Evolutionary conservation across 2,888 invertebrate genomes (phyloP), one percentile per base, ranked within the genome.

Genomic region (Philereme vetulata): DNA sequence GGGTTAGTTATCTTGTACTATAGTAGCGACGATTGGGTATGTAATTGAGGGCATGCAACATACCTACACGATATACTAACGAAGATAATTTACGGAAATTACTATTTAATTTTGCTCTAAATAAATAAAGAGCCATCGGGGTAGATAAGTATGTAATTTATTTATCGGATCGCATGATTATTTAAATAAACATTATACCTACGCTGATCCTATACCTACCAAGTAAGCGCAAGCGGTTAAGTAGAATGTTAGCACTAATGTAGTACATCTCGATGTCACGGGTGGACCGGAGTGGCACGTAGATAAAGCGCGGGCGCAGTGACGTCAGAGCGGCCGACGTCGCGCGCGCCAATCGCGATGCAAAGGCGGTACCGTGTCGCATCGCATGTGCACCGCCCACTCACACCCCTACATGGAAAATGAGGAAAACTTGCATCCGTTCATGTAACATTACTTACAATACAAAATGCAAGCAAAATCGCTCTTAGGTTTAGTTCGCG

Each of bases 311-410:
- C 80, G 77, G 76, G 79, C 80, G 82, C 75, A 64, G 74, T 90
- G 90, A 92, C 90, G 91, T 92, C 89, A 90, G 76, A 86, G 84
- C 79, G 91, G 88, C 73, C 89, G 77, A 84, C 76, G 56, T 62
- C 38, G 21, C 67, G 76, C 65, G 80, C 76, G 74, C 91, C 90
- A 89, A 90, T 90, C 72, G 82, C 81, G 75, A 63, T 50, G 72
- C 80, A 77, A 87, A 89, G 90, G 88, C 75, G 81, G 84, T 76
- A 68, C 66, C 64, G 62, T 60, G 71, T 81, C 82, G 81, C 78
- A 48, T 81, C 82, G 81, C 78, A 48, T 60, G 76, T 81, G 88
- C 80, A 82, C 82, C 90, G 90, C 91, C 90, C 90, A 87, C 86
- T 74, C 58, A 65, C 66, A 67, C 56, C 67, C 57, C 72, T 64